A percentile compares a stretch with the other conserved stretches of the same genome.
Evolutionary conservation across 2,113 vertebrate genomes (phyloP).

Genomic region (Carassius carassius): DNA sequence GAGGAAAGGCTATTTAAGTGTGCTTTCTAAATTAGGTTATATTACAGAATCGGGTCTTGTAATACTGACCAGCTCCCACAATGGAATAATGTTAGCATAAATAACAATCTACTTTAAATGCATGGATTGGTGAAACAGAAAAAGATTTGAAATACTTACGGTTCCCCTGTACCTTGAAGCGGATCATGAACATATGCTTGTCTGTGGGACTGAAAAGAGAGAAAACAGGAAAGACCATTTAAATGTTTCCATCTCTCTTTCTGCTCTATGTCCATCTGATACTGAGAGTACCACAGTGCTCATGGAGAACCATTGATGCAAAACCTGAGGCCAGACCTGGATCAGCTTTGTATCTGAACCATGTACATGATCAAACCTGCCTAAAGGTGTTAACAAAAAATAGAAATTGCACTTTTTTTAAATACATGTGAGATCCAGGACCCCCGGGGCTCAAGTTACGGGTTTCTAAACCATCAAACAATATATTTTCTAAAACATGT

Average conservation of each 20-base stretch:
- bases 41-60: too few species aligned
- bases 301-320: neutral
- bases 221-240: slow-evolving; percentile 25
- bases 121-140: too few species aligned
- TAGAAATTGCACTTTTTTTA: neutral
- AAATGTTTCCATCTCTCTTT: neutral
- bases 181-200: slow-evolving; percentile 55
- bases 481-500: slow-evolving; percentile 18
- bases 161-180: slow-evolving; percentile 56
- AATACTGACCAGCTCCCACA: neutral
- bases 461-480: slow-evolving; percentile 33
- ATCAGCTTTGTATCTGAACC: slow-evolving; percentile 39
- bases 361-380: neutral
- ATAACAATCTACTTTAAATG: neutral
- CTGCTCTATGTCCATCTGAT: slow-evolving; percentile 7
- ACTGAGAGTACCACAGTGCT: neutral
- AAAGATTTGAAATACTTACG: neutral
- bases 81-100: neutral
- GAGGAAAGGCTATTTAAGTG: slow-evolving; percentile 3
- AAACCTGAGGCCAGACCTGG: slow-evolving; percentile 25
- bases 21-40: neutral
- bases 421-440: slow-evolving; percentile 35
- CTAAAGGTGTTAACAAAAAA: neutral
- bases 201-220: slow-evolving; percentile 50
- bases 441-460: neutral